phyloP scores from a whole-genome alignment of 2,888 invertebrate genomes.

The Stomorhina lunata region DNA sequence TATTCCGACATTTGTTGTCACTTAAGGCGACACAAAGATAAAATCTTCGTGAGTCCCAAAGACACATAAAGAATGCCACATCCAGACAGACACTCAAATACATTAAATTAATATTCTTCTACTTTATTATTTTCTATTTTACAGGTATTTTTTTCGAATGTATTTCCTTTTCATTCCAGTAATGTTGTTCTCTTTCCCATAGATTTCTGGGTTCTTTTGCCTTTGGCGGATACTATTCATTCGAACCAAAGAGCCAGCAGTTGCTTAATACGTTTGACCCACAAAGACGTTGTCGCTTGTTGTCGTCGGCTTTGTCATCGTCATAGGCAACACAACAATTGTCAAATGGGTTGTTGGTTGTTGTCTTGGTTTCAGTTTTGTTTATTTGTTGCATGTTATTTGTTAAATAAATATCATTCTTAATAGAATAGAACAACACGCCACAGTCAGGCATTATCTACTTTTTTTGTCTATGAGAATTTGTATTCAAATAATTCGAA shows the following conservation, averaged over 20 bases:
- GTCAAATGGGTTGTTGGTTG: constrained; percentile 1
- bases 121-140: too few relatives aligned
- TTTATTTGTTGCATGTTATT: constrained; percentile 41
- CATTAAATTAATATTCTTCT: constrained; percentile 21
- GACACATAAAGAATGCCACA: neutral
- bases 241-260: neutral
- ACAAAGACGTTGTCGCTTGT: too few relatives aligned
- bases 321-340: constrained; percentile 36
- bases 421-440: neutral
- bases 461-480: neutral
- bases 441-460: neutral
- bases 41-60: constrained; percentile 1
- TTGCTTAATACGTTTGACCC: constrained; percentile 56
- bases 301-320: too few relatives aligned
- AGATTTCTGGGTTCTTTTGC: constrained; percentile 17
- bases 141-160: too few relatives aligned
- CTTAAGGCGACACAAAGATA: constrained; percentile 39
- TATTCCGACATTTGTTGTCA: constrained; percentile 38
- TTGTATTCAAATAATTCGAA: too few relatives aligned
- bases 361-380: constrained; percentile 31
- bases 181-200: too few relatives aligned
- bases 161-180: too few relatives aligned
- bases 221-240: neutral
- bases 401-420: constrained; percentile 15
- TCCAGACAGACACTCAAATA: constrained; percentile 30